Evolutionary conservation across 2,888 invertebrate genomes (phyloP).

Genomic region (Zaprionus lineosus): DNA sequence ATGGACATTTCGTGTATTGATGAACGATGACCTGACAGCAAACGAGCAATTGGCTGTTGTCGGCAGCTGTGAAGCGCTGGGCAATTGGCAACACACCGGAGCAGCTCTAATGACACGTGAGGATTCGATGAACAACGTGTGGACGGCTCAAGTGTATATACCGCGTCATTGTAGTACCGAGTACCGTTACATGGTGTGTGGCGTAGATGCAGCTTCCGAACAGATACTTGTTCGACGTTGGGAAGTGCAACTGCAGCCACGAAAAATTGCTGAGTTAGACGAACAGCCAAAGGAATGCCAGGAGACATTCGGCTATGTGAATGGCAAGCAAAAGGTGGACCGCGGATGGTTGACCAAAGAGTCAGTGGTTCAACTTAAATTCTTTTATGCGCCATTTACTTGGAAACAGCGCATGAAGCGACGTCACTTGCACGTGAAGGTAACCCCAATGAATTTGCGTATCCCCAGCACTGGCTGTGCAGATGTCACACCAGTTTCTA

Average conservation of each 20-base stretch:
- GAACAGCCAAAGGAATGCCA: conserved; percentile 60
- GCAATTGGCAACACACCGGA: conserved; percentile 87
- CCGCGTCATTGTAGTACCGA: conserved; percentile 87
- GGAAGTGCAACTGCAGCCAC: conserved; percentile 90
- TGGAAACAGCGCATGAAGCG: conserved; percentile 88
- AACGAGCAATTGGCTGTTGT: conserved; percentile 88
- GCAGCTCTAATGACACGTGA: conserved; percentile 84
- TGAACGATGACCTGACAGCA: conserved; percentile 83
- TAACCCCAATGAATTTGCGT: conserved; percentile 88
- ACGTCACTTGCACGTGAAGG: conserved; percentile 88
- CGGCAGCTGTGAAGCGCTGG: conserved; percentile 87
- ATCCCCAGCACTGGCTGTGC: conserved; percentile 82
- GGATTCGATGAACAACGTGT: conserved; percentile 80
- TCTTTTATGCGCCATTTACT: conserved; percentile 90
- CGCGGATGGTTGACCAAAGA: conserved; percentile 93
- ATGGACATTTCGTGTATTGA: conserved; percentile 85
- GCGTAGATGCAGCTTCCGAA: conserved; percentile 85
- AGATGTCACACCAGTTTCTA: conserved; percentile 42
- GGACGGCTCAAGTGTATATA: conserved; percentile 87
- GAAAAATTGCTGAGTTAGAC: conserved; percentile 84
- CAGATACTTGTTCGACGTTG: conserved; percentile 88
- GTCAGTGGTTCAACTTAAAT: conserved; percentile 92
- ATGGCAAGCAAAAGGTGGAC: conserved; percentile 86
- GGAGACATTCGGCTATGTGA: conserved; percentile 86
- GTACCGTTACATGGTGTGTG: conserved; percentile 91